These are phyloP conservation scores for Odontocolon sp. DNA, from an alignment of 2,888 invertebrate species.

Conservation along the genomic window DNA sequence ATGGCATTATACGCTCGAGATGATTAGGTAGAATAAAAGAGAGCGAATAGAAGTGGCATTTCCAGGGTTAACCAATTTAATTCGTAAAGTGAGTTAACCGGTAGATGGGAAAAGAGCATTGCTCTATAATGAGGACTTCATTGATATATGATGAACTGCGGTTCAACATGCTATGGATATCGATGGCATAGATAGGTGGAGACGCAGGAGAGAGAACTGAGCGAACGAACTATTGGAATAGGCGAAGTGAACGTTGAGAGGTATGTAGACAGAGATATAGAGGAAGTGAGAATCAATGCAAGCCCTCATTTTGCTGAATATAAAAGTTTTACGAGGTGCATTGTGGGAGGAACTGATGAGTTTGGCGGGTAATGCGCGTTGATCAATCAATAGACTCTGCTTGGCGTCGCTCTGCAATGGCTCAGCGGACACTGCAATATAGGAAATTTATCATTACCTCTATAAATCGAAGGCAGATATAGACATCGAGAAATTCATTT, in stretches of 20 bases:
- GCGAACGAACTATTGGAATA: not conserved
- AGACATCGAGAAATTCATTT: too few relatives aligned
- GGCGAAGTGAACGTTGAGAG: not conserved
- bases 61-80: conserved; percentile 45
- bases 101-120: conserved; percentile 44
- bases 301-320: conserved; percentile 63
- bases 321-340: conserved; percentile 69
- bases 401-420: conserved; percentile 44
- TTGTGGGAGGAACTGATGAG: conserved; percentile 63
- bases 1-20: not conserved
- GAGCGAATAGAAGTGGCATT: not conserved
- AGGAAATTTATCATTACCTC: conserved; percentile 67
- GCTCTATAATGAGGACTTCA: conserved; percentile 49
- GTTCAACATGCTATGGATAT: conserved; percentile 50
- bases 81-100: conserved; percentile 20
- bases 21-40: not conserved
- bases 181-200: not conserved
- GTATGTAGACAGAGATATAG: conserved; percentile 8
- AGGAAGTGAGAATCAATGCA: not conserved
- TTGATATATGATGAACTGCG: conserved; percentile 50
- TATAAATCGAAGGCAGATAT: too few relatives aligned
- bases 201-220: not conserved
- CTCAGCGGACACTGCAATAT: not conserved
- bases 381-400: conserved; percentile 71
- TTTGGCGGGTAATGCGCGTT: conserved; percentile 65